Evolutionary conservation across 2,888 invertebrate species (phyloP), one percentile per base, ranked within the genome.

Genomic region (Cryptus armator): DNA sequence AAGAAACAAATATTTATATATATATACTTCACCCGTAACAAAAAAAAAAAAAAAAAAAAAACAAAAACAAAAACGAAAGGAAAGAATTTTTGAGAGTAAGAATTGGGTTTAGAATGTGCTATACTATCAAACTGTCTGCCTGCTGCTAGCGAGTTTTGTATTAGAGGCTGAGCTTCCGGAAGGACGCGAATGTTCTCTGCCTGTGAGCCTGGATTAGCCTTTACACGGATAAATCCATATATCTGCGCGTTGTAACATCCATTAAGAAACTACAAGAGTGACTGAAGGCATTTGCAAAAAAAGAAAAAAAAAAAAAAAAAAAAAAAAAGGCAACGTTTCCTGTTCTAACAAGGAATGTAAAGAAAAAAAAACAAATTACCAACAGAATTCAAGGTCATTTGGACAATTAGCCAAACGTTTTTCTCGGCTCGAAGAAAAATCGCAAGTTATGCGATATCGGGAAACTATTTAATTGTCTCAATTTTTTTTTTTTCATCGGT

Each of bases 51-150:
- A 79, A n/a, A 66, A 68, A 44, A 81, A 46, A 43, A 68, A 82
- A 75, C 80, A 44, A 81, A 46, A 43, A 68, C 81, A 75, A 81
- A 43, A 12, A 62, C 74, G 24, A 24, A 80, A 71, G 67, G 10
- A 56, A 53, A 53, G 9, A 56, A 56, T 56, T 56, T 72, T 83
- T 68, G 76, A 80, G 64, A 80, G 43, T 84, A 68, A 86, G 37
- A 85, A 75, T 84, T 83, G 86, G 84, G 83, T 86, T 87, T 80
- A 84, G 74, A 83, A 70, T 83, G 83, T 88, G 87, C 80, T 88
- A 85, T 88, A 85, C 82, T 85, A 88, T 89, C 88, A 86, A 86
- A 90, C 89, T 90, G 89, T 90, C 90, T 91, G 91, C 90, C 90
- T 91, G 90, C 89, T 85, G 81, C 83, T 90, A 89, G 82, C 87